Base-by-base conservation (phyloP, 2,888 invertebrate genomes). In the Teinopalpus imperialis region DNA sequence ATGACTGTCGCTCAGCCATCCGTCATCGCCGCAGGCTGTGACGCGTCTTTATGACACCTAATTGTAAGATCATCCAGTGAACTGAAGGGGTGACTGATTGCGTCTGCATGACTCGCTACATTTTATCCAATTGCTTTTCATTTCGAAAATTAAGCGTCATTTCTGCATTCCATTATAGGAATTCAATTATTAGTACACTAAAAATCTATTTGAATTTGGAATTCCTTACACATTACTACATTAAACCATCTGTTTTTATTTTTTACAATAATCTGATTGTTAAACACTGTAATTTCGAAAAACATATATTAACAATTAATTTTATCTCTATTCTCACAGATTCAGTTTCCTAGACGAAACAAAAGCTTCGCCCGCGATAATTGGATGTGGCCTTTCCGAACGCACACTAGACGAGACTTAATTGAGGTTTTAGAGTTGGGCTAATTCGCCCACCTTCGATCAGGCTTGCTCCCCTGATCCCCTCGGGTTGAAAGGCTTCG, bases 381-480 rank as follows among this genome's bases (percentile, higher is more conserved):
- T 88, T 86, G 86, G 87, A 83, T 74, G 85, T 78, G 86, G 83
- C 80, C 81, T 79, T 74, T 73, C 79, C 77, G 81, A 82, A 83
- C 80, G 76, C 80, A 77, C 78, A 78, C 86, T 81, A 86, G 86
- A 83, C 86, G 83, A 82, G 83, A 88, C 85, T 86, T 87, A 87
- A 88, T 88, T 87, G 87, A 86, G 86, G 87, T 86, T 88, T 86
- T 81, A 79, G 85, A 86, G 86, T 81, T 81, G 81, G 77, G 79
- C 86, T 86, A 86, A 86, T 87, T 86, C 85, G 74, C 81, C 78
- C 79, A 83, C 86, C 87, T 86, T 81, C 78, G 81, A 81, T 80
- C 78, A 74, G 76, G 58, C 63, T 66, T 70, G 65, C 68, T 54
- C 69, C 69, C 63, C 59, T 63, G 64, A 62, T 61, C 66, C 63